Evolutionary conservation across 2,888 invertebrate species (phyloP), one percentile per base, ranked within the genome.

Genomic region (Drosophila trichaetosa): DNA sequence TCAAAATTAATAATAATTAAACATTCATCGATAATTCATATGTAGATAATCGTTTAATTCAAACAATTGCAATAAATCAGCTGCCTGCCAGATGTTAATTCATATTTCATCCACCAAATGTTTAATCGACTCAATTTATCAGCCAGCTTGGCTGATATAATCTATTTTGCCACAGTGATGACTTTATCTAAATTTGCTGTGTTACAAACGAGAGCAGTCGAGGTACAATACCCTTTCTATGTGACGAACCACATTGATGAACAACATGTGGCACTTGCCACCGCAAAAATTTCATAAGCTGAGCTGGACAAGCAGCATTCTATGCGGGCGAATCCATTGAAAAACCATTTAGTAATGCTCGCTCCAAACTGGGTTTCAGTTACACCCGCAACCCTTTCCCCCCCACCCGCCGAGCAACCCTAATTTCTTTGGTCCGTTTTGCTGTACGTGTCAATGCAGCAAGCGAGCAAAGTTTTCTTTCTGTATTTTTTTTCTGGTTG

Each of bases 341-440:
- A 85, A 90, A 88, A 66, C 72, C 90, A 85, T 90, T 85, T 89
- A 88, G 83, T 54, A 74, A 53, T 69, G 69, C 69, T 58, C 46
- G 51, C 24, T 52, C 61, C 49, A 31, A 72, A 48, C 52, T 38
- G 76, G 60, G 76, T 60, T 53, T 70, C 58, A 42, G 69, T 69
- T 68, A 33, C 54, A 46, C 24, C 46, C 24, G 46, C 46, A 36
- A 29, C n/a, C 36, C 31, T 27, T 33, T 2, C 6, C 10, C 2
- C 27, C 51, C 24, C 4, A 16, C 18, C 3, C 7, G 18, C 4
- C n/a, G 10, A 33, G 29, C 16, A 29, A 27, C 29, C 57, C 29
- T 38, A 38, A 31, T 60, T 61, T 31, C 48, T 36, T 58, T 40
- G 74, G 63, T 69, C 49, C 62, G 49, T n/a, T 53, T 48, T 58